phyloP scores from a whole-genome alignment of 1,140 invertebrate genomes.

The Tenebrio molitor region DNA sequence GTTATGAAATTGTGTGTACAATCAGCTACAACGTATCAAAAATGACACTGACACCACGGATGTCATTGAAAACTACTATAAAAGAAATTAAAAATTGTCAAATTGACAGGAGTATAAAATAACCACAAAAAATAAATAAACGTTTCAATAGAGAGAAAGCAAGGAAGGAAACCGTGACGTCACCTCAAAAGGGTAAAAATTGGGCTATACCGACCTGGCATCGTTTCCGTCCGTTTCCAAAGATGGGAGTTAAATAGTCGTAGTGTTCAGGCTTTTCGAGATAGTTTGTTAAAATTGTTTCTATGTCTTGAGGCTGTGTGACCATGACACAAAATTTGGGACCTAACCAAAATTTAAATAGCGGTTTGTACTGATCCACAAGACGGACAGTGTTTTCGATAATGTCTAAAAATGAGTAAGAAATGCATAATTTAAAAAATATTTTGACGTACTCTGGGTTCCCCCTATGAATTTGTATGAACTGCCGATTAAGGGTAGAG shows the following conservation, averaged over 20 bases:
- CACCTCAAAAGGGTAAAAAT: too few species aligned
- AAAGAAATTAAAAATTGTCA: too few species aligned
- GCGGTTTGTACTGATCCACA: neutral
- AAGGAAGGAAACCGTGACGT: too few species aligned
- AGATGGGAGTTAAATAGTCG: neutral
- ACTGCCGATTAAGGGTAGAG: slow-evolving; percentile 18
- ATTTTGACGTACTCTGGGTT: slow-evolving; percentile 3
- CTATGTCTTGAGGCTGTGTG: slow-evolving; percentile 4
- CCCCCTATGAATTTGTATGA: neutral
- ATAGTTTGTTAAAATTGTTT: slow-evolving; percentile 10
- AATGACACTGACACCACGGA: too few species aligned
- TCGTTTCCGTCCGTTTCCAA: slow-evolving; percentile 18
- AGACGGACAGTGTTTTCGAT: neutral
- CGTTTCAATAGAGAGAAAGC: too few species aligned
- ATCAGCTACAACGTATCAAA: too few species aligned
- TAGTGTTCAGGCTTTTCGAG: neutral
- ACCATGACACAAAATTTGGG: neutral
- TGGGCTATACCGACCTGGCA: neutral
- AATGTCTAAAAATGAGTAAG: slow-evolving; percentile 14
- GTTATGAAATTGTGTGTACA: too few species aligned
- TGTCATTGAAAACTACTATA: too few species aligned
- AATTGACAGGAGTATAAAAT: too few species aligned
- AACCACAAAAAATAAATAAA: too few species aligned
- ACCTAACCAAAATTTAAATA: slow-evolving; percentile 25
- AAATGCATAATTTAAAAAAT: neutral